These are phyloP conservation scores for Phoeniculus purpureus DNA, from an alignment of 2,797 vertebrate genomes.

Conservation along the genomic window DNA sequence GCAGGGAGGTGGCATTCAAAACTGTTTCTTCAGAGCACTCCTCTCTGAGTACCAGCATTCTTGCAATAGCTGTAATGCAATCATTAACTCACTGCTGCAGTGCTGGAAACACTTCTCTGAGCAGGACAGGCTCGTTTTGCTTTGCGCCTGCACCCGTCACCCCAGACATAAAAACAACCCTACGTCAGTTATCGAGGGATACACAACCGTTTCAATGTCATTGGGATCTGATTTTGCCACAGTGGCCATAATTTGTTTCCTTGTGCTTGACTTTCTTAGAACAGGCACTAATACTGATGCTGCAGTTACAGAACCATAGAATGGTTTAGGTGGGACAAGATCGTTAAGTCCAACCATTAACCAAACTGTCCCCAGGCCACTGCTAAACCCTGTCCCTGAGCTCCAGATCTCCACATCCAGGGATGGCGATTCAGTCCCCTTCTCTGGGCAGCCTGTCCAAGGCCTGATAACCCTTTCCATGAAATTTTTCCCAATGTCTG, in stretches of 20 bases:
- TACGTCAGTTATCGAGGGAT: not conserved
- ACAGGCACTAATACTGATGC: fast-evolving
- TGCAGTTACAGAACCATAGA: not conserved
- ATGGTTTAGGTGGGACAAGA: too few relatives aligned
- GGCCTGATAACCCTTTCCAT: too few relatives aligned
- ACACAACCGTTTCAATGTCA: fast-evolving
- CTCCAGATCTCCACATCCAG: too few relatives aligned
- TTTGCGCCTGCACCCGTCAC: not conserved
- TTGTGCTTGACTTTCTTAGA: not conserved
- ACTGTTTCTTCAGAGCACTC: not conserved
- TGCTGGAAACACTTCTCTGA: not conserved
- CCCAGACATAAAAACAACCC: not conserved
- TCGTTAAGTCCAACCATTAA: too few relatives aligned
- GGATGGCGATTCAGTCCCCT: too few relatives aligned
- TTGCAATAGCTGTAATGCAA: not conserved
- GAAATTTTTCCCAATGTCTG: too few relatives aligned
- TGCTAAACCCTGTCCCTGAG: too few relatives aligned
- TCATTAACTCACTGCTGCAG: not conserved
- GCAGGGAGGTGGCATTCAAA: not conserved
- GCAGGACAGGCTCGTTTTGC: not conserved
- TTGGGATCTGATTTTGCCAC: not conserved
- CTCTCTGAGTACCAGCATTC: not conserved
- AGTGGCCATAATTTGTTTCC: not conserved
- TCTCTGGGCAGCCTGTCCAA: too few relatives aligned
- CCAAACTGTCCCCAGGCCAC: too few relatives aligned